Conservation (phyloP, 2,113 vertebrate species). For the Archilochus colubris region DNA sequence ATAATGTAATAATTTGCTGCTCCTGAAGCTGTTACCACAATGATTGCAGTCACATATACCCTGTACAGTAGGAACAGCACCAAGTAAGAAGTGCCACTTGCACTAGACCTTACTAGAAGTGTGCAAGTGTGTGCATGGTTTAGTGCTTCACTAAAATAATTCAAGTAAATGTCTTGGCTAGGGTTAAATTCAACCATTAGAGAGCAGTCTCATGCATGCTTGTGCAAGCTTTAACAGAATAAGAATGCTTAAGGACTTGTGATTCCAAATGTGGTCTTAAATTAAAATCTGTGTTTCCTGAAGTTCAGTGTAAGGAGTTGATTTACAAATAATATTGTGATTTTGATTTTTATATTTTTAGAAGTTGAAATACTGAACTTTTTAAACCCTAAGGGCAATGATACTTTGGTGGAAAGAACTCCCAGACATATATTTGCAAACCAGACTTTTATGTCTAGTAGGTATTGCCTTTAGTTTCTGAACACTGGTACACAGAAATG, state of each 20-base stretch:
- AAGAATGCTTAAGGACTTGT: background rate
- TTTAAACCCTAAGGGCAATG: background rate
- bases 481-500: background rate
- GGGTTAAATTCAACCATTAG: background rate
- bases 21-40: background rate
- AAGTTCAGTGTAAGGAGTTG: background rate
- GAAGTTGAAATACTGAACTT: background rate
- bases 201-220: rapidly evolving
- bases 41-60: background rate
- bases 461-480: background rate
- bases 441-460: background rate
- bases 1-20: background rate
- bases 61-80: background rate
- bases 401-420: background rate
- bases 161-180: background rate
- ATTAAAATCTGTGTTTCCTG: background rate
- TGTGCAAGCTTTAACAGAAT: background rate
- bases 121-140: background rate
- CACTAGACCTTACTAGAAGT: background rate
- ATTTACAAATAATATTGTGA: background rate
- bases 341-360: background rate
- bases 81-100: background rate
- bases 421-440: background rate
- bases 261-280: background rate
- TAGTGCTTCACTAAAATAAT: background rate